Conservation (phyloP, 2,113 vertebrate species). For the Phrynosoma blainvillii region DNA sequence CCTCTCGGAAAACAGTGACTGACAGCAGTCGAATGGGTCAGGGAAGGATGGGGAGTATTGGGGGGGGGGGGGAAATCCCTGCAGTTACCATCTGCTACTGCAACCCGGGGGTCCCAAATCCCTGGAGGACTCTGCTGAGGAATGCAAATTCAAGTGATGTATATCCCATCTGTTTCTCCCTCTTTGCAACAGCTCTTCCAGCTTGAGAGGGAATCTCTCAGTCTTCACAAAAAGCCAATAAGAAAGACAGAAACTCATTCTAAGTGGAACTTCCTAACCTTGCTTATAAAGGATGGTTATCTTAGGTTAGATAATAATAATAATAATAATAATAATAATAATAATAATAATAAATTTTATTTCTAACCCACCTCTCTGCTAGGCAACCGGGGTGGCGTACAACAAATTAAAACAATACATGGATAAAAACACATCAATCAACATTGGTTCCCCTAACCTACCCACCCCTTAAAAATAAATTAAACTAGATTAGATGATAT, state of each 20-base stretch:
- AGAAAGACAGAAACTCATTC: neutral
- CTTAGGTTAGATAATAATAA: no score
- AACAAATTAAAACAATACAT: no score
- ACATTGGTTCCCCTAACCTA: no score
- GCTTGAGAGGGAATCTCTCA: neutral
- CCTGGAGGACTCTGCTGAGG: neutral
- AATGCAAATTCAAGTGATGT: constrained; percentile 28
- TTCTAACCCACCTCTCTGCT: no score
- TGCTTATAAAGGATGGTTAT: neutral
- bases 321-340: no score
- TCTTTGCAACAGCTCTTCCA: neutral
- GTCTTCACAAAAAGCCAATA: neutral
- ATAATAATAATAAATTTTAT: no score
- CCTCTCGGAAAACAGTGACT: constrained; percentile 28
- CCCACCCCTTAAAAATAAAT: no score
- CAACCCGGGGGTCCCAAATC: constrained; percentile 28
- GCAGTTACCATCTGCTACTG: constrained; percentile 64
- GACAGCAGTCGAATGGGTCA: constrained; percentile 31
- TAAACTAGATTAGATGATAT: no score
- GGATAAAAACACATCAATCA: no score
- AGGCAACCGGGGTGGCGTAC: no score
- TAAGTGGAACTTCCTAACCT: neutral
- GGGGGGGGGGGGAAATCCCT: neutral
- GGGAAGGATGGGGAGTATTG: neutral
- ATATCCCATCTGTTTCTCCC: neutral